These are phyloP conservation scores for Palythoa grandis DNA, from an alignment of 92 coral and sea anemone genomes.

Conservation along the genomic window DNA sequence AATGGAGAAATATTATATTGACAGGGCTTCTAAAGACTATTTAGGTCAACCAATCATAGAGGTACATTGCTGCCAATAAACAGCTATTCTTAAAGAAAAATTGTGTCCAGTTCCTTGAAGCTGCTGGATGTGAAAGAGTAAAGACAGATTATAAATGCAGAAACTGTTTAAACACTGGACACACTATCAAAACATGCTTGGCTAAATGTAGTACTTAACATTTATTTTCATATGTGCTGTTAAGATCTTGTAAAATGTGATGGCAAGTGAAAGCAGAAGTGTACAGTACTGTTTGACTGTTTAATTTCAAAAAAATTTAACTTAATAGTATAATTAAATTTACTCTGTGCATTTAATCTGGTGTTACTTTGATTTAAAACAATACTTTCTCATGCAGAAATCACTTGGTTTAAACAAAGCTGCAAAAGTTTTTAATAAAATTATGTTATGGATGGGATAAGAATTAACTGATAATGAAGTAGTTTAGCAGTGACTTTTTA, in stretches of 20 bases:
- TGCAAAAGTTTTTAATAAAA: too few species aligned
- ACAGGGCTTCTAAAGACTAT: constrained; percentile 55
- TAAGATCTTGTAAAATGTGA: not conserved
- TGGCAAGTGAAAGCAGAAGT: not conserved
- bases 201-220: constrained; percentile 46
- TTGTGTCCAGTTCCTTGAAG: constrained; percentile 59
- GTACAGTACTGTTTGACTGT: constrained; percentile 18
- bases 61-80: constrained; percentile 55
- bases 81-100: constrained; percentile 59
- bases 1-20: constrained; percentile 70
- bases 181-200: constrained; percentile 66
- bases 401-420: too few species aligned
- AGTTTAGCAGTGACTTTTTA: too few species aligned
- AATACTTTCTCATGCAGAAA: too few species aligned
- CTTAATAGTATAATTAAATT: not conserved
- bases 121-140: constrained; percentile 64
- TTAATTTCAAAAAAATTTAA: not conserved
- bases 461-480: too few species aligned
- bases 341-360: too few species aligned
- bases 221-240: not conserved
- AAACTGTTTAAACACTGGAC: constrained; percentile 53
- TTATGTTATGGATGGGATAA: too few species aligned
- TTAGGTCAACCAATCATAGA: constrained; percentile 66
- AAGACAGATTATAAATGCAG: constrained; percentile 49
- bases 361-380: too few species aligned